These are phyloP conservation scores for Actinemys pallida DNA, from an alignment of 2,113 vertebrate genomes.

Conservation along the genomic window DNA sequence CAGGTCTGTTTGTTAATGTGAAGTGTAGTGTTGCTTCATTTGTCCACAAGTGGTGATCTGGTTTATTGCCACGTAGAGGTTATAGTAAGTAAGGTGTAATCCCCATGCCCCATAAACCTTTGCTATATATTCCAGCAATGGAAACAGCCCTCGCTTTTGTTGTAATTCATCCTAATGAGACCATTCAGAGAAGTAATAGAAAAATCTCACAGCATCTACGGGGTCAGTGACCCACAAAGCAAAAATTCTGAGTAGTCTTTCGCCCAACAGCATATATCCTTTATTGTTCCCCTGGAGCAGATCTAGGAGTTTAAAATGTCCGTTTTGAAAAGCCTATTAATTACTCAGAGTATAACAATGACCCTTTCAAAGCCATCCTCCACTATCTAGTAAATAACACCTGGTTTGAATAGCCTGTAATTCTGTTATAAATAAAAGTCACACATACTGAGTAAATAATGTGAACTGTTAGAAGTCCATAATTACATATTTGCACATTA, in stretches of 20 bases:
- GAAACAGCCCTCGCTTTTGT: neutral
- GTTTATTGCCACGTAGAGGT: neutral
- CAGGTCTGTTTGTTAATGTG: neutral
- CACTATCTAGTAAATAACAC: neutral
- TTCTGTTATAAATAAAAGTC: neutral
- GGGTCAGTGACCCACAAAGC: neutral
- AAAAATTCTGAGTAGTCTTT: neutral
- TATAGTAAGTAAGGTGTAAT: neutral
- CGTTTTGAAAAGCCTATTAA: neutral
- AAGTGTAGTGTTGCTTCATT: neutral
- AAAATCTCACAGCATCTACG: neutral
- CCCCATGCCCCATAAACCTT: neutral
- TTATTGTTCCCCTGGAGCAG: too few species aligned
- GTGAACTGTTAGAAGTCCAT: neutral
- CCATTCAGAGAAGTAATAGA: neutral
- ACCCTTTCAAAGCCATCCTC: neutral
- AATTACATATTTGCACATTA: neutral
- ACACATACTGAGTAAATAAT: neutral
- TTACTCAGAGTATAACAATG: neutral
- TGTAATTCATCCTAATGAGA: neutral
- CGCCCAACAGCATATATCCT: neutral
- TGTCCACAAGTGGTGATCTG: neutral
- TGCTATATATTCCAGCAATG: neutral
- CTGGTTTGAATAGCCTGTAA: neutral
- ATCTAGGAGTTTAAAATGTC: neutral